Base-by-base conservation (phyloP, 2,888 invertebrate genomes). In the Emmelina monodactyla region DNA sequence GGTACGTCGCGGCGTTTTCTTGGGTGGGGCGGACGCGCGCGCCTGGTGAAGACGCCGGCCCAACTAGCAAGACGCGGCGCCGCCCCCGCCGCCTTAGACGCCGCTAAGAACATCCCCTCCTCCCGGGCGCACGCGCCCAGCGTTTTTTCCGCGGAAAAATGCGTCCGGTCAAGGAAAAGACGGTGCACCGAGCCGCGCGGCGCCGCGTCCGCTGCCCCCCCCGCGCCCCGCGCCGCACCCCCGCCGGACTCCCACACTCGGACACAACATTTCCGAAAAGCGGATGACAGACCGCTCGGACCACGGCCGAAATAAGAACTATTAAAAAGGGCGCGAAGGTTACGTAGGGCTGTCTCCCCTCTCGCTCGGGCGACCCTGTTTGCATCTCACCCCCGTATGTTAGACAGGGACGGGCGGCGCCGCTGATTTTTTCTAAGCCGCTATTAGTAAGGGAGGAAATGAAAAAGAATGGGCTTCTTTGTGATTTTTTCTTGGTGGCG, bases 111-210 rank as follows among this genome's bases (percentile, higher is more conserved):
- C 78, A 78, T 78, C 78, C 76, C 78, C 75, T 61, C 73, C 72
- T 42, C 56, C 50, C 58, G 73, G 64, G 76, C 78, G 79, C 79
- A 70, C 63, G 79, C 78, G 78, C 78, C 72, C 70, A 57, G 61
- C 69, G 75, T 66, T 73, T 76, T 76, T 76, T 75, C 76, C 73
- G 73, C 73, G 73, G 79, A 80, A 79, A 80, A 80, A 76, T 75
- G 73, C 69, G 75, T 65, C 71, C 75, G 76, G 70, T 68, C 68
- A 73, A 78, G 78, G 69, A 75, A 70, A 72, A 71, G 75, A 71
- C 71, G 66, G 56, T 56, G 62, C 66, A 62, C 58, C 52, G 56
- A 56, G 55, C 62, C 55, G 51, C 43, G 49, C 40, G 50, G 34
- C 48, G 40, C 49, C 44, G n/a, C n/a, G n/a, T n/a, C 33, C 42